Evolutionary conservation across 1,140 invertebrate genomes (phyloP).

Genomic region (Propsilocerus akamusi): DNA sequence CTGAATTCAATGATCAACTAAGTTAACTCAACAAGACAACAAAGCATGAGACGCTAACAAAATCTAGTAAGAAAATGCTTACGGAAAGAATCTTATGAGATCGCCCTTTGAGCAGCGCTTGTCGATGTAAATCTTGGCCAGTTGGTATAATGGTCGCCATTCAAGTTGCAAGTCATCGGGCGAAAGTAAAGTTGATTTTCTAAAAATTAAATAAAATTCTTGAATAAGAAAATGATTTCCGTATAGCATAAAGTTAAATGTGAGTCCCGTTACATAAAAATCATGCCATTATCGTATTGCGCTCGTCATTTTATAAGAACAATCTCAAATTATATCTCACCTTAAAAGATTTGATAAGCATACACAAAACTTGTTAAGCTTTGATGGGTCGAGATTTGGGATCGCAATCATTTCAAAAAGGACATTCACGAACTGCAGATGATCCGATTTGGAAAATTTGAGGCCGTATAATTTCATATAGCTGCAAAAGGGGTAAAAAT

Average conservation of each 20-base stretch:
- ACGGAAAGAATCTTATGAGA: conserved; percentile 41
- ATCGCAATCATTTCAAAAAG: conserved; percentile 58
- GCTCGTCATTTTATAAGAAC: neutral
- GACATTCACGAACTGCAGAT: conserved; percentile 71
- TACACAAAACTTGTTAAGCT: conserved; percentile 47
- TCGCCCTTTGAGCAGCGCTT: conserved; percentile 21
- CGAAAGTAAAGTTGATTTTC: conserved; percentile 56
- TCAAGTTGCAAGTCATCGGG: conserved; percentile 62
- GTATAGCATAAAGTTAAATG: neutral
- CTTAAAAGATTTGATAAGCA: conserved; percentile 32
- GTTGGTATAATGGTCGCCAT: conserved; percentile 73
- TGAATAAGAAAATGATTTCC: neutral
- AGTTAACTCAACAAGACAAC: too few species aligned
- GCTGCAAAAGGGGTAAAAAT: conserved; percentile 28
- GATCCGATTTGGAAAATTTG: conserved; percentile 81
- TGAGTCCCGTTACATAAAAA: neutral
- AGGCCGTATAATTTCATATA: conserved; percentile 69
- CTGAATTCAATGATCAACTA: neutral
- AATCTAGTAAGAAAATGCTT: conserved; percentile 30
- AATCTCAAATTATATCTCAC: conserved; percentile 23
- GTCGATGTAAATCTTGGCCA: conserved; percentile 30
- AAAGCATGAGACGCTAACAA: too few species aligned
- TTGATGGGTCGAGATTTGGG: conserved; percentile 52
- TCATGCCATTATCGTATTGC: neutral
- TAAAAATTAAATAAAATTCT: conserved; percentile 24